A percentile compares a stretch with the other conserved stretches of the same genome.
phyloP scores from a whole-genome alignment of 2,113 vertebrate genomes.

The Nerophis lumbriciformis region DNA sequence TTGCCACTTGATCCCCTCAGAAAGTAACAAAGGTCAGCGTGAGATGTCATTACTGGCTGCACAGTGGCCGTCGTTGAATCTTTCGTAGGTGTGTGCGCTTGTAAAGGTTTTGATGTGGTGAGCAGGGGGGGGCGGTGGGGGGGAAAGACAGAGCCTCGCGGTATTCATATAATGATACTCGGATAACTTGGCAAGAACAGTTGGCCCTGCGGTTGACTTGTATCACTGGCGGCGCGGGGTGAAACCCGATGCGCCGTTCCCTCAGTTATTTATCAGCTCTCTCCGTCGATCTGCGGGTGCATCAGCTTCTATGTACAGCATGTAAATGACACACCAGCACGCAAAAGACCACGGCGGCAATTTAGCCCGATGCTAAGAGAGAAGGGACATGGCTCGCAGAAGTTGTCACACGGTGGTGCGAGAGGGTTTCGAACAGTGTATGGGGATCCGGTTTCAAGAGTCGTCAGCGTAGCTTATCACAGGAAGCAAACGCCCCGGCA shows the following conservation, averaged over 20 bases:
- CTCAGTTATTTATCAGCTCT: slow-evolving; percentile 41
- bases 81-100: slow-evolving; percentile 51
- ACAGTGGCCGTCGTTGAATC: slow-evolving; percentile 37
- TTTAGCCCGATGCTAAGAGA: slow-evolving; percentile 1
- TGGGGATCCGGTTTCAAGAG: slow-evolving; percentile 55
- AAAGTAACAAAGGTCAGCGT: slow-evolving; percentile 54
- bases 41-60: slow-evolving; percentile 41
- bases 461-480: slow-evolving; percentile 60
- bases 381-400: slow-evolving; percentile 28
- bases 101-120: slow-evolving; percentile 29
- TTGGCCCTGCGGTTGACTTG: slow-evolving; percentile 48
- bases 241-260: slow-evolving; percentile 50
- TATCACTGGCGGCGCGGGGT: slow-evolving; percentile 43
- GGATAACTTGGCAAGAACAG: slow-evolving; percentile 47
- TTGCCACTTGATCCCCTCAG: slow-evolving; percentile 55
- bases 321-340: background rate
- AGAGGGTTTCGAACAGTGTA: slow-evolving; percentile 38
- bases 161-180: slow-evolving; percentile 51
- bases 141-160: slow-evolving; percentile 22
- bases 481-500: slow-evolving; percentile 60
- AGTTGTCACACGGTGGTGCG: slow-evolving; percentile 33
- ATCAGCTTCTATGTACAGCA: background rate
- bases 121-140: slow-evolving; percentile 14
- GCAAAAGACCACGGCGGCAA: background rate
- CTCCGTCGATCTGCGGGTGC: slow-evolving; percentile 3